Percentiles rank a stretch among this genome's conserved stretches.
phyloP scores from a whole-genome alignment of 2,797 vertebrate genomes.

The Danio tinwini region DNA sequence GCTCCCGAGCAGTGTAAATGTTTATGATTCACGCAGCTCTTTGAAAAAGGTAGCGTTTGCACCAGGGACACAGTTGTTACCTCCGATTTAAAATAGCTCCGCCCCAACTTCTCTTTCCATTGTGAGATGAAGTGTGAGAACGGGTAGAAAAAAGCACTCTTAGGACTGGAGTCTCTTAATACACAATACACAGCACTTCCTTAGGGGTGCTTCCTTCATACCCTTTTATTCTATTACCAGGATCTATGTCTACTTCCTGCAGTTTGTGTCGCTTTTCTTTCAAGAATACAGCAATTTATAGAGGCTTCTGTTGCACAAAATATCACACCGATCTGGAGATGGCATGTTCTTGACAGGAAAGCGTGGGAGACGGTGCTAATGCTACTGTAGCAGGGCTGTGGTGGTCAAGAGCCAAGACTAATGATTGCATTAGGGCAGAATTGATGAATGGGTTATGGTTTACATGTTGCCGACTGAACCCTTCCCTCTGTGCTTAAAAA shows the following conservation, averaged over 20 bases:
- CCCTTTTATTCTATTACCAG: constrained; percentile 62
- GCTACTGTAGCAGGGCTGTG: constrained; percentile 4
- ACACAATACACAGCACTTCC: constrained; percentile 56
- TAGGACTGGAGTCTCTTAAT: constrained; percentile 54
- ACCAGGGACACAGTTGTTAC: constrained; percentile 66
- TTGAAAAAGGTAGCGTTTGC: constrained; percentile 73
- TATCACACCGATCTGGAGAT: constrained; percentile 21
- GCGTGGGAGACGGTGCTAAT: not conserved
- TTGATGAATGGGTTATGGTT: constrained; percentile 37
- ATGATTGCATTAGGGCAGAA: constrained; percentile 33
- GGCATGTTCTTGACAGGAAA: constrained; percentile 5
- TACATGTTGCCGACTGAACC: not conserved
- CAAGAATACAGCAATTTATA: constrained; percentile 2
- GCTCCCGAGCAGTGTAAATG: constrained; percentile 72
- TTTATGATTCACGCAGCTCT: constrained; percentile 77
- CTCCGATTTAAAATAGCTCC: constrained; percentile 47
- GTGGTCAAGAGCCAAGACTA: constrained; percentile 31
- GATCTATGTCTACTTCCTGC: constrained; percentile 57
- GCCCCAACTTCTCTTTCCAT: constrained; percentile 46
- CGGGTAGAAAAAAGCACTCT: constrained; percentile 53
- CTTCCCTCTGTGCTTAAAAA: constrained; percentile 31
- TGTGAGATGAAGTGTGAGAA: constrained; percentile 64
- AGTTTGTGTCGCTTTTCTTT: constrained; percentile 19
- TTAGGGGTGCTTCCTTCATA: constrained; percentile 50
- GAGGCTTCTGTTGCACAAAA: not conserved